A percentile compares a stretch with the other conserved stretches of the same genome.
These are phyloP conservation scores for Ernsta delagoae DNA, from an alignment of 2,888 invertebrate genomes.

Conservation along the genomic window DNA sequence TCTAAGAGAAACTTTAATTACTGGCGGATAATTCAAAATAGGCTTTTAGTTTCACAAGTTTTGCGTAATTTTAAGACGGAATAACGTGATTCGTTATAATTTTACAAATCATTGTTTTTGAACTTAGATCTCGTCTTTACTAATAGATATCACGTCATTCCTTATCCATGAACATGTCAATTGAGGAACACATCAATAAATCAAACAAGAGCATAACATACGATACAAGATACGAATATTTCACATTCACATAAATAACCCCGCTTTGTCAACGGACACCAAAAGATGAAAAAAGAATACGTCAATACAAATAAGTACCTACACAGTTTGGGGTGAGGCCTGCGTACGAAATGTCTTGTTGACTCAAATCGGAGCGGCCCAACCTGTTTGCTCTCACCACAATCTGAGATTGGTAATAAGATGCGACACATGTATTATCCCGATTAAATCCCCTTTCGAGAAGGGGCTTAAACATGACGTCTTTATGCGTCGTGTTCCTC, in stretches of 20 bases:
- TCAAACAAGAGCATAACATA: slow-evolving; percentile 6
- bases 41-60: too few relatives aligned
- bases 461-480: slow-evolving; percentile 73
- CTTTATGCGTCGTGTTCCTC: slow-evolving; percentile 51
- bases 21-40: too few relatives aligned
- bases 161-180: neutral
- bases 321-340: slow-evolving; percentile 65
- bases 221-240: neutral
- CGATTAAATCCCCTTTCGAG: slow-evolving; percentile 75
- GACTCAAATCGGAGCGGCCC: slow-evolving; percentile 64
- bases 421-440: slow-evolving; percentile 83
- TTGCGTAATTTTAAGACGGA: too few relatives aligned
- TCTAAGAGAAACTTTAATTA: too few relatives aligned
- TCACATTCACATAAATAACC: slow-evolving; percentile 33
- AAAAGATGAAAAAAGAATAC: slow-evolving; percentile 37
- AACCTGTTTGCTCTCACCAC: slow-evolving; percentile 77
- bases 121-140: too few relatives aligned
- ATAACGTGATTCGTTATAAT: too few relatives aligned
- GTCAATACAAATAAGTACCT: slow-evolving; percentile 48
- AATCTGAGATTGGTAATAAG: slow-evolving; percentile 82
- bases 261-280: slow-evolving; percentile 24
- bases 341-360: slow-evolving; percentile 78
- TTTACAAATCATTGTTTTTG: too few relatives aligned
- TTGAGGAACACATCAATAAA: slow-evolving; percentile 4
- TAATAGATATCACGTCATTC: neutral